Conservation (phyloP, 1,140 invertebrate genomes). For the Drepana arcuata region DNA sequence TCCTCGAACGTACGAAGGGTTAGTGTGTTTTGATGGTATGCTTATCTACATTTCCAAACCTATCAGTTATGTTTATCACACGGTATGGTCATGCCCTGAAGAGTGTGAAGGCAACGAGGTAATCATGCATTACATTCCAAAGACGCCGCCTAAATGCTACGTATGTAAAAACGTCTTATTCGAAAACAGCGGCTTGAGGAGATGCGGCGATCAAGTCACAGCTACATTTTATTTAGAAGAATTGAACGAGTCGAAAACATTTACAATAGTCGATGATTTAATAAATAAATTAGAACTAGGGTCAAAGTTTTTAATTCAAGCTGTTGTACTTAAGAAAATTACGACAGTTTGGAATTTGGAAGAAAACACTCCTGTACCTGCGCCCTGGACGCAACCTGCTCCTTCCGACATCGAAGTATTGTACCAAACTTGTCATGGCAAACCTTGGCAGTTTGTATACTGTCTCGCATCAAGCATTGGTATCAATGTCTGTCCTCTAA, state of each 20-base stretch:
- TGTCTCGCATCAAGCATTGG: conserved; percentile 50
- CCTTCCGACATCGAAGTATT: conserved; percentile 38
- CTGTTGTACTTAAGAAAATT: conserved; percentile 30
- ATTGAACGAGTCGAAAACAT: conserved; percentile 24
- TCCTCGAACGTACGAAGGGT: conserved; percentile 17
- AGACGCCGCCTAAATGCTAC: conserved; percentile 46
- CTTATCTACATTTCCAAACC: conserved; percentile 40
- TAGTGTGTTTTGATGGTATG: conserved; percentile 30
- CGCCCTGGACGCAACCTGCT: conserved; percentile 22
- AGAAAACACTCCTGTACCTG: conserved; percentile 19
- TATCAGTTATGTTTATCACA: conserved; percentile 38
- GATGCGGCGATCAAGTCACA: conserved; percentile 43
- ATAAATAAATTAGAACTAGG: conserved; percentile 35
- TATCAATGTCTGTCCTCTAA: conserved; percentile 35
- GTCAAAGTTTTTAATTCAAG: conserved; percentile 25
- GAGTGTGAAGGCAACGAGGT: conserved; percentile 56
- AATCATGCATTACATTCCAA: conserved; percentile 49
- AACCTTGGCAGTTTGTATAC: conserved; percentile 56
- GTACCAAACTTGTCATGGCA: conserved; percentile 30
- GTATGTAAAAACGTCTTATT: conserved; percentile 42
- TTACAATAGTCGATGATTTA: conserved; percentile 40
- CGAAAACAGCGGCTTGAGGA: conserved; percentile 48
- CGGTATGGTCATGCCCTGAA: conserved; percentile 62
- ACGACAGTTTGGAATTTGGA: conserved; percentile 40
- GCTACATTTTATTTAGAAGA: conserved; percentile 36